Percentiles rank a stretch among this genome's conserved stretches.
Evolutionary conservation across 23 tunicate species (phyloP).

Genomic region (Trididemnum nubilum): DNA sequence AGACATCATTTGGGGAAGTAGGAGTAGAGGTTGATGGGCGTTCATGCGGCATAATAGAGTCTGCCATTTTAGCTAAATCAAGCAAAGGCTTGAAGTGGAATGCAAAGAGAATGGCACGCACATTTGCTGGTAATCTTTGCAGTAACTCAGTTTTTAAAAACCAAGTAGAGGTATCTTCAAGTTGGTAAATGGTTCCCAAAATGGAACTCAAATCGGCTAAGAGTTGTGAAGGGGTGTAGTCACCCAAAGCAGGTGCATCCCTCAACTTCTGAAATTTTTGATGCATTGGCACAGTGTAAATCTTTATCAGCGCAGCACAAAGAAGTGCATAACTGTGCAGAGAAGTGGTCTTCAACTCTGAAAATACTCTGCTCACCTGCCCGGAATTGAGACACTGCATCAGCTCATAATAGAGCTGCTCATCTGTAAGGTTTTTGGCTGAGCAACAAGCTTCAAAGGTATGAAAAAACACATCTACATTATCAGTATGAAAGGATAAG

Average conservation of each 20-base stretch:
- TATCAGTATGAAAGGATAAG: neutral
- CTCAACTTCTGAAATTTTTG: neutral
- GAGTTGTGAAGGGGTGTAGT: constrained; percentile 9
- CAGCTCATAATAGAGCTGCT: constrained; percentile 9
- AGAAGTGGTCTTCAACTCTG: neutral
- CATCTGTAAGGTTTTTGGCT: neutral
- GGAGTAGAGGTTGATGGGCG: neutral
- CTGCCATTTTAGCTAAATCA: neutral
- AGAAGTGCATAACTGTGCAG: neutral
- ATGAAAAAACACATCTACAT: constrained; percentile 21
- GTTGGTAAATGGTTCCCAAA: neutral
- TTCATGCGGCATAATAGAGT: neutral
- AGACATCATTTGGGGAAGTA: neutral
- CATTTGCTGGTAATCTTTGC: constrained; percentile 6
- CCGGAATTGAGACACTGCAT: neutral
- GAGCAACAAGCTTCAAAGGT: constrained; percentile 15
- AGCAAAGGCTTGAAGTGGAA: neutral
- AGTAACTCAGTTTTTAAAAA: constrained; percentile 6
- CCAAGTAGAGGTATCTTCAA: constrained; percentile 4
- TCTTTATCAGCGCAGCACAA: neutral
- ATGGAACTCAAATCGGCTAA: neutral
- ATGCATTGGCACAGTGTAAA: constrained; percentile 2
- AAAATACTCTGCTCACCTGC: neutral
- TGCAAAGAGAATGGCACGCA: neutral
- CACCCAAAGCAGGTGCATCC: constrained; percentile 9